These are phyloP conservation scores for Ochotona curzoniae DNA, from an alignment of 2,113 vertebrate genomes.

Conservation along the genomic window DNA sequence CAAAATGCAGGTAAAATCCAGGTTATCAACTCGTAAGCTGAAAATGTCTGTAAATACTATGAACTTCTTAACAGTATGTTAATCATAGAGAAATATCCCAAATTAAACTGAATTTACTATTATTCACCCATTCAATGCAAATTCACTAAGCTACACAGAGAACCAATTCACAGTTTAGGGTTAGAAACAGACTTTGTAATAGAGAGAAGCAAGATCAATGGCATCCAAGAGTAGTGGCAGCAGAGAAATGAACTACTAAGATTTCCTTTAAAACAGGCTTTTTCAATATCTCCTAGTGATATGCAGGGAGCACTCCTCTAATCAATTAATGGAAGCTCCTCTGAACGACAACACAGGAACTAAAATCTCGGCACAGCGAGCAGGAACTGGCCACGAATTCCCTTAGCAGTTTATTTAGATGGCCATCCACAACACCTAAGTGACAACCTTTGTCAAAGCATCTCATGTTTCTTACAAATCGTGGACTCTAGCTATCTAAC, in stretches of 20 bases:
- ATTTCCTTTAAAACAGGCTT: constrained; percentile 33
- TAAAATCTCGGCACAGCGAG: constrained; percentile 57
- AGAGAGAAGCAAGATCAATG: neutral
- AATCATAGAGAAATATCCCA: neutral
- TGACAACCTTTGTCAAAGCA: constrained; percentile 66
- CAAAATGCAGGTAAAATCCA: neutral
- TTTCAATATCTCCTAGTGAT: constrained; percentile 30
- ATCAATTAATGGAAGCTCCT: constrained; percentile 77
- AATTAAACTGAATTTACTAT: neutral
- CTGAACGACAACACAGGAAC: constrained; percentile 56
- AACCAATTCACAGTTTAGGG: neutral
- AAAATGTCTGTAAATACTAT: neutral
- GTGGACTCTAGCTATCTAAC: constrained; percentile 44
- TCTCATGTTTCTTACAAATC: constrained; percentile 54
- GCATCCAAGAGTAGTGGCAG: constrained; percentile 11
- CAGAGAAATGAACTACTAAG: constrained; percentile 34
- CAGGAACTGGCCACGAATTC: constrained; percentile 57
- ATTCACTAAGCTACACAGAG: neutral
- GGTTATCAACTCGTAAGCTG: neutral
- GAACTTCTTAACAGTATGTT: neutral
- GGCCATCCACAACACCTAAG: constrained; percentile 62
- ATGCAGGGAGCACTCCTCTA: constrained; percentile 41
- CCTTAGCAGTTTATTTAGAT: constrained; percentile 70
- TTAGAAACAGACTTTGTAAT: neutral
- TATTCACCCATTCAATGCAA: constrained; percentile 44